Percentiles rank a stretch among this genome's conserved stretches.
phyloP scores from a whole-genome alignment of 2,113 vertebrate species.

The Cervus canadensis region DNA sequence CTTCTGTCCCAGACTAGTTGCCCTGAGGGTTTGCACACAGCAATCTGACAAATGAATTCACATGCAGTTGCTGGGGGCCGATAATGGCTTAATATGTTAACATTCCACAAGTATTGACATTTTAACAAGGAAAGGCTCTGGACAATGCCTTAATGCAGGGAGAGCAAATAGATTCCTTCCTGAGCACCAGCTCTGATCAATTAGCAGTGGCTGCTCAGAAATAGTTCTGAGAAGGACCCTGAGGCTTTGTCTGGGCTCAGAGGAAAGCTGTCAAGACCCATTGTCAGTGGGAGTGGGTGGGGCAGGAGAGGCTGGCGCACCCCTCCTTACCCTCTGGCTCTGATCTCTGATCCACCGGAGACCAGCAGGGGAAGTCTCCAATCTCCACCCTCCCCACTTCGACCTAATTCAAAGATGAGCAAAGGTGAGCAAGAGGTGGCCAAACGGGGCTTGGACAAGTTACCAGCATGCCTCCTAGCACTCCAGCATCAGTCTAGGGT shows the following conservation, averaged over 20 bases:
- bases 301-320: background rate
- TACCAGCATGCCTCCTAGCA: background rate
- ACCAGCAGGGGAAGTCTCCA: fast-evolving
- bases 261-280: background rate
- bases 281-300: background rate
- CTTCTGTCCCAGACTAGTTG: background rate
- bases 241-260: background rate
- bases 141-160: background rate
- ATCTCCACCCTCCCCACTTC: background rate
- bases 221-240: background rate
- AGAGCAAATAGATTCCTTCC: background rate
- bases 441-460: background rate
- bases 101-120: conserved; percentile 9
- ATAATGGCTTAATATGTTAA: conserved; percentile 20
- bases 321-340: background rate
- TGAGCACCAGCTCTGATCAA: background rate
- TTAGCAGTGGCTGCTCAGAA: background rate
- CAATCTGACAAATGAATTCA: conserved; percentile 25
- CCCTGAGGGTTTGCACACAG: background rate
- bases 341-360: background rate
- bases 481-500: background rate
- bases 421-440: background rate
- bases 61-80: background rate
- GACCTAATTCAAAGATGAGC: background rate
- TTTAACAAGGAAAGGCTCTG: conserved; percentile 24